A percentile compares a stretch with the other conserved stretches of the same genome.
These are phyloP conservation scores for Charina bottae DNA, from an alignment of 2,113 vertebrate species.

Conservation along the genomic window DNA sequence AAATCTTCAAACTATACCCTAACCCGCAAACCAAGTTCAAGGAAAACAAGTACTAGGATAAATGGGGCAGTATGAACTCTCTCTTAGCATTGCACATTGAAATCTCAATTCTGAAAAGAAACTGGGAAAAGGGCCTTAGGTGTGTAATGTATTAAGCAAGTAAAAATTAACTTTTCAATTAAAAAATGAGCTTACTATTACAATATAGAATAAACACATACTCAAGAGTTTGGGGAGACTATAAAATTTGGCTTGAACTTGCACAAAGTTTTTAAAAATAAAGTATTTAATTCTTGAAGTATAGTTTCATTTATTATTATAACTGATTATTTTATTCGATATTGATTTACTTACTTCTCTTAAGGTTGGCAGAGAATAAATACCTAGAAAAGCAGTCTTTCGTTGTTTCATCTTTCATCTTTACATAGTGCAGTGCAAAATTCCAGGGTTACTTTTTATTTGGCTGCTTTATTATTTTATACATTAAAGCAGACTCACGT, in stretches of 20 bases:
- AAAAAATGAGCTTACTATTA: neutral
- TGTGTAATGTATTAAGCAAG: constrained; percentile 44
- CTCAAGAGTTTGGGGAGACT: neutral
- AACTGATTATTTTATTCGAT: constrained; percentile 2
- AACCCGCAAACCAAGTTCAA: neutral
- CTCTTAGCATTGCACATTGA: neutral
- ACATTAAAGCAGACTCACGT: neutral
- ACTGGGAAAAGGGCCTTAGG: constrained; percentile 25
- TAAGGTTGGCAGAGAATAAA: neutral
- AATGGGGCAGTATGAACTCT: neutral
- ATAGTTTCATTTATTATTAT: neutral
- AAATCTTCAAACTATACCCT: neutral
- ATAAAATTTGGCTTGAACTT: constrained; percentile 4
- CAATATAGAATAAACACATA: neutral
- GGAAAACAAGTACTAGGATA: neutral
- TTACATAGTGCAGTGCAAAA: neutral
- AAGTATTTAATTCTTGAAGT: neutral
- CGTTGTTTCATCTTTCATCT: neutral
- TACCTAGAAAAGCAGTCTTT: neutral
- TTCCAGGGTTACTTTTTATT: neutral
- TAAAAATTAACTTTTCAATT: constrained; percentile 32
- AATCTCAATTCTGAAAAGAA: constrained; percentile 14
- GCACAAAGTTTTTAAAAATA: neutral
- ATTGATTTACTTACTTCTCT: neutral
- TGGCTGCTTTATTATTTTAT: neutral